A percentile compares a stretch with the other conserved stretches of the same genome.
phyloP scores from a whole-genome alignment of 2,888 invertebrate species.

The Tillus elongatus region DNA sequence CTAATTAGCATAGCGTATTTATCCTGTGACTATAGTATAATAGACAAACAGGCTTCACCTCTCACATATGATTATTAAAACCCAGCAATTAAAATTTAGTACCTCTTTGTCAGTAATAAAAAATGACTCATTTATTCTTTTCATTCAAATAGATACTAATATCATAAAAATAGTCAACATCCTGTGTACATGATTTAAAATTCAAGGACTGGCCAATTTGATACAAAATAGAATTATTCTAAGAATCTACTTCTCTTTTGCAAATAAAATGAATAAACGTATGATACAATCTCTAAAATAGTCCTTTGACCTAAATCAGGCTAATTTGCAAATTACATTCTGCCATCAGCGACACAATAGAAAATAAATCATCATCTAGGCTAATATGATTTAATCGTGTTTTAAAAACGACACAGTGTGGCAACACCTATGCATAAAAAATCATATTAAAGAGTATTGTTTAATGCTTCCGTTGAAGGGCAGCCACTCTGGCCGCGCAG shows the following conservation, averaged over 20 bases:
- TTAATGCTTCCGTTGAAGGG: conserved; percentile 1
- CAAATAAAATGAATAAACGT: not conserved
- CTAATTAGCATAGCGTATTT: no score
- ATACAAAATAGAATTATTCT: conserved; percentile 3
- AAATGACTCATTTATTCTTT: conserved; percentile 1
- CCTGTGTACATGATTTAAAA: conserved; percentile 2
- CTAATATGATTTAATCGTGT: not conserved
- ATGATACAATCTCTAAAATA: not conserved
- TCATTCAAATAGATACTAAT: not conserved
- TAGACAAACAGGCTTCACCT: no score
- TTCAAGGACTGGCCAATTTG: not conserved
- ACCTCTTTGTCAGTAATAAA: no score
- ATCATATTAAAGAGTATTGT: not conserved
- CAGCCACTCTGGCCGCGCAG: not conserved
- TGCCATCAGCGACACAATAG: no score
- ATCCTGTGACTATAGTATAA: no score
- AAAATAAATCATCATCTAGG: no score
- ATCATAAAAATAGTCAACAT: not conserved
- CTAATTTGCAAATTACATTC: not conserved
- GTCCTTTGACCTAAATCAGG: conserved; percentile 2
- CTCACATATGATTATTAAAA: no score
- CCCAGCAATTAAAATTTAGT: no score
- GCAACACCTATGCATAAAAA: conserved; percentile 1
- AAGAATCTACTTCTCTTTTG: not conserved
- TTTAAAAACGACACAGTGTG: not conserved